Conservation (phyloP, 2,113 vertebrate genomes). For the Cottus gobio region DNA sequence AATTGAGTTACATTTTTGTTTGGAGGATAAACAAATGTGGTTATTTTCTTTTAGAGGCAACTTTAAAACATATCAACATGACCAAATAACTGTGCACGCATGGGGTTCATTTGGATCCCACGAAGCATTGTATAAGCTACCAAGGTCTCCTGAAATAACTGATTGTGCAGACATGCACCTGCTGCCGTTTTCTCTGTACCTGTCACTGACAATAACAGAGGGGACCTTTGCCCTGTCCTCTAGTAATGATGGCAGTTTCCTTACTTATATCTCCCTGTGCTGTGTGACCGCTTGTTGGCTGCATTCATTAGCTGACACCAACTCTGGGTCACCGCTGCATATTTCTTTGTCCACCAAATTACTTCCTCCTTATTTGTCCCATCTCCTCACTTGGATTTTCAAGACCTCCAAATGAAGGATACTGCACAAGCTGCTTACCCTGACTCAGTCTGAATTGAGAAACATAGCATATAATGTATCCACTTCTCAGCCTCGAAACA, state of each 20-base stretch:
- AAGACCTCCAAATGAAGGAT: slow-evolving; percentile 49
- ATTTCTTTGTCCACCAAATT: slow-evolving; percentile 35
- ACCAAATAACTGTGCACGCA: neutral
- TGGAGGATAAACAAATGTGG: slow-evolving; percentile 15
- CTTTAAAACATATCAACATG: neutral
- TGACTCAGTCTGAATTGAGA: slow-evolving; percentile 48
- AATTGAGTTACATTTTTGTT: slow-evolving; percentile 27
- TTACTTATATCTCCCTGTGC: slow-evolving; percentile 2
- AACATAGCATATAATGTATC: slow-evolving; percentile 46
- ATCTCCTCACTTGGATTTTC: slow-evolving; percentile 40
- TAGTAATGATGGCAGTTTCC: slow-evolving; percentile 24
- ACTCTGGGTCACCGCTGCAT: slow-evolving; percentile 14
- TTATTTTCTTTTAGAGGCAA: slow-evolving; percentile 2
- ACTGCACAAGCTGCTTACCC: slow-evolving; percentile 34
- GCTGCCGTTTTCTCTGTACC: neutral
- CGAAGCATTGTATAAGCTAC: neutral
- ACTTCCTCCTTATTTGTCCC: slow-evolving; percentile 17
- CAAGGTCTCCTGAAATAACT: slow-evolving; percentile 5
- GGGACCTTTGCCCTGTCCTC: slow-evolving; percentile 32
- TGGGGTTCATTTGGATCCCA: neutral
- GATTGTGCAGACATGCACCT: slow-evolving; percentile 18
- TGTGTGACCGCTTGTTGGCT: slow-evolving; percentile 25
- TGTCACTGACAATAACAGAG: slow-evolving; percentile 1
- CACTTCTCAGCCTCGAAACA: slow-evolving; percentile 27
- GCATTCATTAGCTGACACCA: slow-evolving; percentile 9